Conservation (phyloP, 2,797 vertebrate species). For the Onychomys leucogaster region DNA sequence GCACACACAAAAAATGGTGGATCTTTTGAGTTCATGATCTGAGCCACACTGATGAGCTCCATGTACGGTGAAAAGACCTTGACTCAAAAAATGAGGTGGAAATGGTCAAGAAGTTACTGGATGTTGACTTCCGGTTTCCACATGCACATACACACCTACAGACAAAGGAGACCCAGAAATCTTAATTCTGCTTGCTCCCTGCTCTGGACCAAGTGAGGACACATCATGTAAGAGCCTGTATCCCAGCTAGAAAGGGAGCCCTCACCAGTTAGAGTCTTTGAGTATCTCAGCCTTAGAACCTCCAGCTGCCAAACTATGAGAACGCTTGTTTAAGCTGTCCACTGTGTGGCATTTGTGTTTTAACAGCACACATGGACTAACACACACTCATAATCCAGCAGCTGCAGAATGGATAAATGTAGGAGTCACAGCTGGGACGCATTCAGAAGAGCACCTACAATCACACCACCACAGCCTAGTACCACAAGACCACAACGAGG, state of each 20-base stretch:
- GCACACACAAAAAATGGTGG: background rate
- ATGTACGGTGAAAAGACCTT: too few species aligned
- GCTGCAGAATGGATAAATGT: background rate
- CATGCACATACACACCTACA: background rate
- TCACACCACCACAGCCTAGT: rapidly evolving
- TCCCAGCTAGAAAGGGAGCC: too few species aligned
- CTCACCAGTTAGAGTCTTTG: background rate
- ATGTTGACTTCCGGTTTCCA: background rate
- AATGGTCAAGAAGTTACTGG: background rate
- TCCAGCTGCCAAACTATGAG: background rate
- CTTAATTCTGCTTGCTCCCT: background rate
- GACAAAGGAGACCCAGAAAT: background rate
- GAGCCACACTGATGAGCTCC: background rate
- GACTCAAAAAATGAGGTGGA: background rate
- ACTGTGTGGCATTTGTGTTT: background rate
- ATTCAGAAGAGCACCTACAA: background rate
- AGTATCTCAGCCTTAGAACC: background rate
- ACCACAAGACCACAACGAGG: background rate
- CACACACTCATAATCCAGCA: background rate
- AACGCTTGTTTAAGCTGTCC: background rate
- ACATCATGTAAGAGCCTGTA: background rate
- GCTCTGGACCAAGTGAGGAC: background rate
- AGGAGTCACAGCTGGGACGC: background rate
- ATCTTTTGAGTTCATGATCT: background rate
- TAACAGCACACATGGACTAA: background rate